Evolutionary conservation across 2,888 invertebrate species (phyloP).

Genomic region (Parasteatoda lunata): DNA sequence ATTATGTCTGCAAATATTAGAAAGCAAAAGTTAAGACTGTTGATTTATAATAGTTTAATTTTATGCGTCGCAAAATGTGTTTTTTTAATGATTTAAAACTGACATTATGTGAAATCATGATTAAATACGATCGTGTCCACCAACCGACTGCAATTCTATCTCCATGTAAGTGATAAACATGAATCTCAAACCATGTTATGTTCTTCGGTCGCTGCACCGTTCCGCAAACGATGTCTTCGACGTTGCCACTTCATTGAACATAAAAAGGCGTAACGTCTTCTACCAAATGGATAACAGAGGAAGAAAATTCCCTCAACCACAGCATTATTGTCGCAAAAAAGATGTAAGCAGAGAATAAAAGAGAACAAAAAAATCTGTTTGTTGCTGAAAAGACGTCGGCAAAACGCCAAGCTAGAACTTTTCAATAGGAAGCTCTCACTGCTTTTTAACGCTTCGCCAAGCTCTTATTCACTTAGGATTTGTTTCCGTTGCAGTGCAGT

Average conservation of each 20-base stretch:
- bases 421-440: not conserved
- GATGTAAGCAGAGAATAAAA: not conserved
- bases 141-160: too few species aligned
- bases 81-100: too few species aligned
- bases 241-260: not conserved
- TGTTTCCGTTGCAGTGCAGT: slow-evolving; percentile 25
- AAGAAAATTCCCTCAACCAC: slow-evolving; percentile 9
- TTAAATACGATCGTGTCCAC: too few species aligned
- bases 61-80: too few species aligned
- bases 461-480: slow-evolving; percentile 18
- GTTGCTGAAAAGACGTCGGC: slow-evolving; percentile 16
- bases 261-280: slow-evolving; percentile 3
- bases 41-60: too few species aligned
- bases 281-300: slow-evolving; percentile 6
- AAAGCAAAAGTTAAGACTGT: too few species aligned
- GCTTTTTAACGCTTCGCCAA: slow-evolving; percentile 46
- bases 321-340: slow-evolving; percentile 4
- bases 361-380: slow-evolving; percentile 18
- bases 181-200: not conserved
- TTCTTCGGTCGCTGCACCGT: not conserved
- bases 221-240: not conserved
- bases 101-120: too few species aligned
- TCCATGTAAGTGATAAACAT: too few species aligned
- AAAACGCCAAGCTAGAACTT: slow-evolving; percentile 32
- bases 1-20: too few species aligned